These are phyloP conservation scores for Apus apus DNA, from an alignment of 2,113 vertebrate genomes.

Conservation along the genomic window DNA sequence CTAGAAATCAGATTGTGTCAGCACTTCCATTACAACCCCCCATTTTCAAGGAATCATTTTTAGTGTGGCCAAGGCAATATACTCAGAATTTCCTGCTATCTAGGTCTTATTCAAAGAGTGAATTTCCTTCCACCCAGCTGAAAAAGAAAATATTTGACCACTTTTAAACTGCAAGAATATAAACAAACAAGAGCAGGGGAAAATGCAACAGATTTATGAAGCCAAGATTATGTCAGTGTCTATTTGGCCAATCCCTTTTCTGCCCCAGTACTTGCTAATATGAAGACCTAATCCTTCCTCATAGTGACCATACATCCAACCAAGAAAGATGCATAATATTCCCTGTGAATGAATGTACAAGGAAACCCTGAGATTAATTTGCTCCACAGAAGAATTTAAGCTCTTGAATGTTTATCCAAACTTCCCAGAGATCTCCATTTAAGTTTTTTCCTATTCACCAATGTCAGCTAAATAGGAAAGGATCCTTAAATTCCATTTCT, in stretches of 20 bases:
- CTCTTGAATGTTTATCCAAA: neutral
- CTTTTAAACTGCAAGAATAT: neutral
- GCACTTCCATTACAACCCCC: slow-evolving; percentile 50
- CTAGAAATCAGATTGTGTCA: slow-evolving; percentile 67
- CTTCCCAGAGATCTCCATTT: neutral
- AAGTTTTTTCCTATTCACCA: neutral
- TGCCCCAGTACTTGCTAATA: neutral
- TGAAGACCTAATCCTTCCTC: neutral
- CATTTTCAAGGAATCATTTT: slow-evolving; percentile 54
- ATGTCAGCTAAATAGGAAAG: neutral
- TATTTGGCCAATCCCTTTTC: neutral
- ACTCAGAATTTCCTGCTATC: slow-evolving; percentile 10
- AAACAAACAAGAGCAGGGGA: neutral
- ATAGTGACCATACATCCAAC: neutral
- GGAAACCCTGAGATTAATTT: neutral
- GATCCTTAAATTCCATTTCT: neutral
- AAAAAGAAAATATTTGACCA: neutral
- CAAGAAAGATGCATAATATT: neutral
- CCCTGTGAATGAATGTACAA: neutral
- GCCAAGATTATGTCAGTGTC: neutral
- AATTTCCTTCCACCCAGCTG: neutral
- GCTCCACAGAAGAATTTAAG: neutral
- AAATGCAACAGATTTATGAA: neutral
- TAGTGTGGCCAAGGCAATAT: slow-evolving; percentile 24
- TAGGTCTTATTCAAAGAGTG: slow-evolving; percentile 23